Evolutionary conservation across 2,113 vertebrate species (phyloP), one percentile per base, ranked within the genome.

Genomic region (Embiotoca jacksoni): DNA sequence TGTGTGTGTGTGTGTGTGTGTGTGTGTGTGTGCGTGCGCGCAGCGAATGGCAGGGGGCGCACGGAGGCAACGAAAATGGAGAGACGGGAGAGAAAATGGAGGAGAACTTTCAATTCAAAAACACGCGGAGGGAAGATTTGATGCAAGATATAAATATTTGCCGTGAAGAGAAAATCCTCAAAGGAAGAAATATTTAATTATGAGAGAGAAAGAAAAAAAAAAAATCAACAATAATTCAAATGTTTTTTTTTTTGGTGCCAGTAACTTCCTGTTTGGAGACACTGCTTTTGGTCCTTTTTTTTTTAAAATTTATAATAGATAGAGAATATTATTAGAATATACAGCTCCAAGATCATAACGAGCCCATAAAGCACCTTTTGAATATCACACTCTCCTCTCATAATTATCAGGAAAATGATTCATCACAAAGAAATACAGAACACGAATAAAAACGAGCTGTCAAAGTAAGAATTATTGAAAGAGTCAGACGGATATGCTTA

Each of bases 31-130:
- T 23, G 23, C 1, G 23, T 23, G 23, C 23, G 23, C 23, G 23
- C 23, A 14, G 56, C 0, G 74, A 4, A 7, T 23, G 41, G 36
- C 82, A 88, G 88, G 88, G 82, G 88, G 90, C 86, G 88, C 81
- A 14, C 56, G 5, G 35, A 77, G 53, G 32, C 79, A 60, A 49
- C 1, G 6, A 56, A 14, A 44, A 5, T 6, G 3, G 8, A 32
- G 59, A 4, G 39, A 9, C 3, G 11, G 11, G 11, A 46, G 11
- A 0, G 49, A 44, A 13, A 5, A 4, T 2, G 35, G n/a, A 47
- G 33, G 5, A 32, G 37, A 3, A 32, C 6, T 81, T 36, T 30
- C 33, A 8, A 46, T 46, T 52, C 30, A 58, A 11, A 62, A 63
- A 80, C 44, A 23, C 39, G 79, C 72, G 52, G 57, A 64, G 11